Conservation (phyloP, 2,113 vertebrate species). For the Onychorhynchus coronatus region DNA sequence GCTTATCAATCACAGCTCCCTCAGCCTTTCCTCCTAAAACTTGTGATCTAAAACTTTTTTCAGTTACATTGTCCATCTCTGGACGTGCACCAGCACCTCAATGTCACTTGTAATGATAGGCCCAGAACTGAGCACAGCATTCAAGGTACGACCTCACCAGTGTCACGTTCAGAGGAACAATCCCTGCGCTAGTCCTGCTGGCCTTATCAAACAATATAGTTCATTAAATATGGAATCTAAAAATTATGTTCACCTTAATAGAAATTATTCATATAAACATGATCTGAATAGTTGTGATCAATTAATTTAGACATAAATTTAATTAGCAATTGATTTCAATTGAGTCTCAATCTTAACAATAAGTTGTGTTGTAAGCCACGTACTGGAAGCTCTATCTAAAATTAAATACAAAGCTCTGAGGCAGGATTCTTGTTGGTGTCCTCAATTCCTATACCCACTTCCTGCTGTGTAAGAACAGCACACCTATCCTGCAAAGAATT, state of each 20-base stretch:
- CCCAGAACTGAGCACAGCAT: neutral
- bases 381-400: conserved; percentile 13
- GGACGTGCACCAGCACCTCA: neutral
- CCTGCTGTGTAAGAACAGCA: neutral
- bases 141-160: neutral
- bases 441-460: neutral
- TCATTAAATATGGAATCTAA: conserved; percentile 75
- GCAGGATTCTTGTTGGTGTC: neutral
- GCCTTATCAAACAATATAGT: conserved; percentile 62
- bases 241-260: conserved; percentile 73
- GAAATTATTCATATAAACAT: conserved; percentile 73
- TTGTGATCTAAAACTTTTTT: neutral
- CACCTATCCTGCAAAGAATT: neutral
- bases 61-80: neutral
- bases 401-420: neutral
- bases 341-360: conserved; percentile 60
- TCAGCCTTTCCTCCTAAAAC: neutral
- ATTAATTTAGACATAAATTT: conserved; percentile 78
- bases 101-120: neutral
- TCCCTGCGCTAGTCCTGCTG: neutral
- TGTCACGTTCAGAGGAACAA: neutral
- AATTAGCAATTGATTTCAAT: conserved; percentile 76
- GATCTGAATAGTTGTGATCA: conserved; percentile 74
- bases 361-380: conserved; percentile 52
- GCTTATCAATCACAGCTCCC: neutral